Evolutionary conservation across 2,113 vertebrate species (phyloP), one percentile per base, ranked within the genome.

Genomic region (Pseudonaja textilis): DNA sequence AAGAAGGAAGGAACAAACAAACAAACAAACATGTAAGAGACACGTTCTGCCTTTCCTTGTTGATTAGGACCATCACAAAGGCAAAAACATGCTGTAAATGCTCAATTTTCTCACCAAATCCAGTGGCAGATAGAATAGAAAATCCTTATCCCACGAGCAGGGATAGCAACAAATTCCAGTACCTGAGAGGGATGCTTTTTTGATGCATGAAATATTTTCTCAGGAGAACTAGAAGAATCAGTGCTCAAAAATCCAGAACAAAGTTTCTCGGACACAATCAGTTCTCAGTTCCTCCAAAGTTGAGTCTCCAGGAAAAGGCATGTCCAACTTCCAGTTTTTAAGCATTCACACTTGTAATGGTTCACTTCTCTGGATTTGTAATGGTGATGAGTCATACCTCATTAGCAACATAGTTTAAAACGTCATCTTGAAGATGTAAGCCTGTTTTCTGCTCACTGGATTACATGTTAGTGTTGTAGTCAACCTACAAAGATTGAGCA

Each of bases 381-480:
- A 26, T 85, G 20, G 26, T 34, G 22, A 29, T 12, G 45, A 89
- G 11, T 55, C 25, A 6, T 69, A n/a, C 2, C 9, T 87, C 39
- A 90, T 25, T 25, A 22, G 39, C 45, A 59, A 64, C 29, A 45
- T n/a, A 64, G 39, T 89, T 64, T 47, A 86, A 7, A 18, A 26
- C 61, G 7, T 91, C 64, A 10, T 69, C 81, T 90, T 34, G 64
- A 91, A 91, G 1, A 3, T 64, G 14, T 23, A 34, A 9, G 39
- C 42, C 1, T n/a, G 23, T 29, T 23, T 93, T 39, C 54, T 88
- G 23, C 64, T 85, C 18, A 14, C 23, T 12, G 26, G 34, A 23
- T 69, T 92, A 92, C 91, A 93, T n/a, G 26, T 57, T 56, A 87
- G 88, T 93, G 91, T 11, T 87, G 20, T 7, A 4, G 8, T 47